phyloP scores from a whole-genome alignment of 2,888 invertebrate genomes.

The Piscicola geometra region DNA sequence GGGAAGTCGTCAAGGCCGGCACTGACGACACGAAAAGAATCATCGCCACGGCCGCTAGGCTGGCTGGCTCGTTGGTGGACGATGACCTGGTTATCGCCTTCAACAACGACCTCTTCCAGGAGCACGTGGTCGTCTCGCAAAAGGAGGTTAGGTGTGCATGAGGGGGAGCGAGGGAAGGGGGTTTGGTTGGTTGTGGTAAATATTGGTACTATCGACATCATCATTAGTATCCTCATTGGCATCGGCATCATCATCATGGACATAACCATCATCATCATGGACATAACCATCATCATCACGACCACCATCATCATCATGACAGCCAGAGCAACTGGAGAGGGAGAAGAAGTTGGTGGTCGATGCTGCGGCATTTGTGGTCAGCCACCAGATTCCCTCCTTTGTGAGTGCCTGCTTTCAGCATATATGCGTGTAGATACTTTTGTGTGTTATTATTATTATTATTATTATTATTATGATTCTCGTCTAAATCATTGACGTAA shows the following conservation, averaged over 20 bases:
- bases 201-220: too few species aligned
- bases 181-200: not conserved
- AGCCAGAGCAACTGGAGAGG: conserved; percentile 65
- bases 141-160: conserved; percentile 56
- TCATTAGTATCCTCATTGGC: too few species aligned
- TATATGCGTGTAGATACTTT: not conserved
- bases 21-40: conserved; percentile 77
- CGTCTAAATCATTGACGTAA: not conserved
- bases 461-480: not conserved
- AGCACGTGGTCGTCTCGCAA: conserved; percentile 79
- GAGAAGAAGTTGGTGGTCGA: conserved; percentile 87
- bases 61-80: conserved; percentile 88
- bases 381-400: conserved; percentile 88
- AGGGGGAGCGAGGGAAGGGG: not conserved
- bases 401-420: conserved; percentile 60
- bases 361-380: conserved; percentile 87
- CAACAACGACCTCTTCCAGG: conserved; percentile 96
- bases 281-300: too few species aligned
- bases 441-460: not conserved
- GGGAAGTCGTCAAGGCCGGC: not conserved
- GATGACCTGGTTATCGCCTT: conserved; percentile 94
- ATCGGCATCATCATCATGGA: too few species aligned
- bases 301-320: not conserved
- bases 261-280: too few species aligned
- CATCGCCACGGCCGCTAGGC: conserved; percentile 79